Evolutionary conservation across 2,888 invertebrate genomes (phyloP).

Genomic region (Chymomyza caudatula): DNA sequence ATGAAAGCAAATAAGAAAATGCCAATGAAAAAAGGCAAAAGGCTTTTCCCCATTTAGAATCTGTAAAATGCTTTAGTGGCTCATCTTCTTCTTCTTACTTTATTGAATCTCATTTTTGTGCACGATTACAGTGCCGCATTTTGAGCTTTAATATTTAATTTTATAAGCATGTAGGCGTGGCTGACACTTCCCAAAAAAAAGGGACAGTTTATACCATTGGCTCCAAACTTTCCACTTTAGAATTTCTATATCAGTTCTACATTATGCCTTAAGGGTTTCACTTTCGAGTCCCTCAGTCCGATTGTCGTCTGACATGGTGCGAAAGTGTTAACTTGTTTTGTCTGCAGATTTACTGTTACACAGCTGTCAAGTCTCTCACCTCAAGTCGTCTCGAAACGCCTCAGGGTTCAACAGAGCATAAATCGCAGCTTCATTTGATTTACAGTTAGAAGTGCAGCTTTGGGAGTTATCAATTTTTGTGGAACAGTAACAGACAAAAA

Average conservation of each 20-base stretch:
- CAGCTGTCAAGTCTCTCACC: slow-evolving; percentile 19
- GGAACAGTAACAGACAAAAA: background rate
- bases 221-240: slow-evolving; percentile 18
- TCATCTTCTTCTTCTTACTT: slow-evolving; percentile 27
- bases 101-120: slow-evolving; percentile 51
- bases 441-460: slow-evolving; percentile 44
- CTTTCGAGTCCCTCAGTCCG: background rate
- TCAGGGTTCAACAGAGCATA: slow-evolving; percentile 51
- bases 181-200: background rate
- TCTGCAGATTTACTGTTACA: slow-evolving; percentile 26
- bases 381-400: no score
- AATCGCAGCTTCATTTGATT: slow-evolving; percentile 55
- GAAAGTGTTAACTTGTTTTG: slow-evolving; percentile 63
- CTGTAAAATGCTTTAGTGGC: slow-evolving; percentile 62
- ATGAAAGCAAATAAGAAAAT: background rate
- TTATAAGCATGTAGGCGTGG: background rate
- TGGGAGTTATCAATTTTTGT: slow-evolving; percentile 26
- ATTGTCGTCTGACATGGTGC: slow-evolving; percentile 1
- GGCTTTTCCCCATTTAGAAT: slow-evolving; percentile 26
- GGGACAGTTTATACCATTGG: slow-evolving; percentile 3
- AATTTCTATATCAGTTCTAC: background rate
- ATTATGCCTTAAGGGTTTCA: background rate
- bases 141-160: slow-evolving; percentile 58
- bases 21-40: slow-evolving; percentile 25
- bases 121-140: slow-evolving; percentile 46